phyloP scores from a whole-genome alignment of 2,113 vertebrate species.

The Catharus bicknelli region DNA sequence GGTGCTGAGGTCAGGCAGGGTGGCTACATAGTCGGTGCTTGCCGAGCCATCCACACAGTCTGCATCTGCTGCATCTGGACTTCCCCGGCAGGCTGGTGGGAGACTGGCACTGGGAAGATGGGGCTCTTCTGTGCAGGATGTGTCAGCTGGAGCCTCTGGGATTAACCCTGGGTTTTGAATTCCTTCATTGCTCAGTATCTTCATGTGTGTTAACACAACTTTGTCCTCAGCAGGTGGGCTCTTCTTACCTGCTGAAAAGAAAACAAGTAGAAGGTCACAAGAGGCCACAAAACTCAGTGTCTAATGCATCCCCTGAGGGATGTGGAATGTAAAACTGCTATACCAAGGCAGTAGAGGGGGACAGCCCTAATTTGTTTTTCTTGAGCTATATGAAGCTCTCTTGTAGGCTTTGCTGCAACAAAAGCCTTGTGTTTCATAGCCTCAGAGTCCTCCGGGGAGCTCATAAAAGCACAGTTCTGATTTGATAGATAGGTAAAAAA shows the following conservation, averaged over 20 bases:
- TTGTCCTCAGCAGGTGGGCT: conserved; percentile 73
- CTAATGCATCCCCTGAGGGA: not conserved
- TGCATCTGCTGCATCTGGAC: not conserved
- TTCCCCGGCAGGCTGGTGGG: not conserved
- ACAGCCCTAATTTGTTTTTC: not conserved
- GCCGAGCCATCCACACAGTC: not conserved
- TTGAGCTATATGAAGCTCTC: not conserved
- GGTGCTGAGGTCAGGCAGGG: conserved; percentile 55
- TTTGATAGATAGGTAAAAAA: conserved; percentile 6
- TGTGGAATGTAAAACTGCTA: not conserved
- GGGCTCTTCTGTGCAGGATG: not conserved
- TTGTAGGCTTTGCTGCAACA: not conserved
- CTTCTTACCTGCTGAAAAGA: conserved; percentile 76
- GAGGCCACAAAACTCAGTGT: not conserved
- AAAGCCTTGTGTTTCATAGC: conserved; percentile 20
- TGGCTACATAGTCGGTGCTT: conserved; percentile 62
- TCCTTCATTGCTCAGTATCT: conserved; percentile 75
- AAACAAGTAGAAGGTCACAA: conserved; percentile 1
- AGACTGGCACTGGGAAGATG: not conserved
- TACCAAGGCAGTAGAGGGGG: not conserved
- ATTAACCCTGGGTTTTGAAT: conserved; percentile 64
- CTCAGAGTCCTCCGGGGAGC: not conserved
- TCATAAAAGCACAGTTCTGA: conserved; percentile 24
- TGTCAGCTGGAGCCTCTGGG: conserved; percentile 31
- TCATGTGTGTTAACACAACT: conserved; percentile 87